A percentile compares a stretch with the other conserved stretches of the same genome.
phyloP scores from a whole-genome alignment of 2,113 vertebrate species.

The Uria lomvia region DNA sequence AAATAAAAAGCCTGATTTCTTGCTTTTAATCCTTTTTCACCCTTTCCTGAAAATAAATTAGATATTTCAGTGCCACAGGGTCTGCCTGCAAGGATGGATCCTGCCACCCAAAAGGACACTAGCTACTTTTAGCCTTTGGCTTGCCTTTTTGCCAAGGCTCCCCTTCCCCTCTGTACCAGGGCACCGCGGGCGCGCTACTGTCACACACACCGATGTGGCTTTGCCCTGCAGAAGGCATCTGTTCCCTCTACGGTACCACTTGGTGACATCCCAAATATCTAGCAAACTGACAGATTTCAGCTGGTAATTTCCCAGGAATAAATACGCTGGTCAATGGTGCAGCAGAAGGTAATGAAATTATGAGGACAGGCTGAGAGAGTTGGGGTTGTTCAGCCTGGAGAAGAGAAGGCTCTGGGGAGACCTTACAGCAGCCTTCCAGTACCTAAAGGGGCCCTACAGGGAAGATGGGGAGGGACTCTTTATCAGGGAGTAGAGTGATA shows the following conservation, averaged over 20 bases:
- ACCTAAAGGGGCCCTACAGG: no score
- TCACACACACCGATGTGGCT: background rate
- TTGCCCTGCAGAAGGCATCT: background rate
- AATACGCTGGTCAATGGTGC: background rate
- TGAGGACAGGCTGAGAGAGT: no score
- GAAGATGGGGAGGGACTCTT: no score
- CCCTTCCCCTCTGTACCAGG: background rate
- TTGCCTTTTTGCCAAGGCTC: background rate
- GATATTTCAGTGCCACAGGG: background rate
- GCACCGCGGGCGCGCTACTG: background rate
- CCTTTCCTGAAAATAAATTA: slow-evolving; percentile 50
- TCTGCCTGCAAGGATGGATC: background rate
- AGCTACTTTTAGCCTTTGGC: background rate
- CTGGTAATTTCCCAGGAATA: background rate
- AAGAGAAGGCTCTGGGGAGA: no score
- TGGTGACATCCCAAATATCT: background rate
- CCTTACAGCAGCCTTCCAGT: no score
- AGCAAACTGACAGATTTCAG: background rate
- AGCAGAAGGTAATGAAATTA: background rate
- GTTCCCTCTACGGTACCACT: background rate
- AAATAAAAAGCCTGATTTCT: background rate
- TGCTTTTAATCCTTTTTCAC: slow-evolving; percentile 49
- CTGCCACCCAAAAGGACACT: background rate
- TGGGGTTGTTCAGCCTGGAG: no score
- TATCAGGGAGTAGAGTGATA: no score